Conservation (phyloP, 2,888 invertebrate species). For the Diloba caeruleocephala region DNA sequence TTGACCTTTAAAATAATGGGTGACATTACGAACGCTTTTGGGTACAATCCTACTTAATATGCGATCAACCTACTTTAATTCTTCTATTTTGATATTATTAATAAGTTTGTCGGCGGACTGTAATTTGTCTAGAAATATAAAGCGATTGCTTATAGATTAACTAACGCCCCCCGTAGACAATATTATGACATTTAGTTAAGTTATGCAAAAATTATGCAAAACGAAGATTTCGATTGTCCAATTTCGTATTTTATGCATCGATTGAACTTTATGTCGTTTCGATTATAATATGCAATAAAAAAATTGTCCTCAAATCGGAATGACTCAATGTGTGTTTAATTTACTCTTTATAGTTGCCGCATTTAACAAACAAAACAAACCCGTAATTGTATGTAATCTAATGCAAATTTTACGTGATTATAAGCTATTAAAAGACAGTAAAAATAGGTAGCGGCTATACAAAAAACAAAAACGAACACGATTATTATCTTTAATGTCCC, state of each 20-base stretch:
- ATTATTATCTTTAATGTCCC: slow-evolving; percentile 15
- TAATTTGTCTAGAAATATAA: slow-evolving; percentile 34
- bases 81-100: slow-evolving; percentile 25
- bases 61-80: slow-evolving; percentile 32
- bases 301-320: slow-evolving; percentile 28
- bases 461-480: slow-evolving; percentile 11
- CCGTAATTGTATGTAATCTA: slow-evolving; percentile 5
- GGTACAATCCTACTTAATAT: slow-evolving; percentile 28
- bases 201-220: slow-evolving; percentile 62
- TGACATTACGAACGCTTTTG: slow-evolving; percentile 31
- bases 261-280: slow-evolving; percentile 45
- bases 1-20: slow-evolving; percentile 49
- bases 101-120: slow-evolving; percentile 34
- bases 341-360: slow-evolving; percentile 35
- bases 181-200: slow-evolving; percentile 61
- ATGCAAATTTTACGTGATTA: slow-evolving; percentile 9
- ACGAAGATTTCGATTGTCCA: slow-evolving; percentile 47
- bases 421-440: slow-evolving; percentile 38
- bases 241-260: slow-evolving; percentile 56
- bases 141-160: slow-evolving; percentile 32
- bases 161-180: slow-evolving; percentile 53
- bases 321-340: slow-evolving; percentile 33
- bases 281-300: slow-evolving; percentile 45
- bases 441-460: too few relatives aligned
- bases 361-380: slow-evolving; percentile 19